phyloP scores from a whole-genome alignment of 2,113 vertebrate genomes.

The Forbesichthys agassizii region DNA sequence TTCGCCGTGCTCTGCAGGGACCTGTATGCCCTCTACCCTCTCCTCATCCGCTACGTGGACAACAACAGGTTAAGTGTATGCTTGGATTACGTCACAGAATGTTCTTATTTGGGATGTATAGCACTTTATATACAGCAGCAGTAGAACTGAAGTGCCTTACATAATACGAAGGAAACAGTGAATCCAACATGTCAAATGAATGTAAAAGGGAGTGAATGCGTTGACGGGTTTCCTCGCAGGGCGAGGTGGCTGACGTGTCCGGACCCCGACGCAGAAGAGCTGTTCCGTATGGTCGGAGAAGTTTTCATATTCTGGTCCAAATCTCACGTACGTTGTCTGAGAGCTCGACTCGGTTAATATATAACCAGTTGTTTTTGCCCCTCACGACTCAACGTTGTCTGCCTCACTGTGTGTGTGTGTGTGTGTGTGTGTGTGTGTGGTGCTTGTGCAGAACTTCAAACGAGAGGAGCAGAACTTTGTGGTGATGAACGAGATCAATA shows the following conservation, averaged over 20 bases:
- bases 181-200: neutral
- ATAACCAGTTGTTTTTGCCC: too few species aligned
- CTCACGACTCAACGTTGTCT: neutral
- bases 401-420: neutral
- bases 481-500: slow-evolving; percentile 96
- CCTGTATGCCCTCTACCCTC: slow-evolving; percentile 91
- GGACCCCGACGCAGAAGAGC: slow-evolving; percentile 86
- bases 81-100: neutral
- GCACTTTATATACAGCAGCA: too few species aligned
- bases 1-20: slow-evolving; percentile 95
- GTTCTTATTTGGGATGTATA: neutral
- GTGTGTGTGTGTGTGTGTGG: neutral
- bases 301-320: slow-evolving; percentile 98
- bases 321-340: slow-evolving; percentile 84
- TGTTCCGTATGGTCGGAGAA: slow-evolving; percentile 94
- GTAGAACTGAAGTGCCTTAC: too few species aligned
- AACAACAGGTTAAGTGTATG: slow-evolving; percentile 78
- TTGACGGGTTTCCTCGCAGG: slow-evolving; percentile 62
- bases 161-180: neutral
- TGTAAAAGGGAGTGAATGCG: neutral
- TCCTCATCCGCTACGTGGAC: slow-evolving; percentile 96
- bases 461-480: slow-evolving; percentile 96
- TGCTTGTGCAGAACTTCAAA: slow-evolving; percentile 86
- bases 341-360: neutral
- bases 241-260: slow-evolving; percentile 90